Evolutionary conservation across 2,113 vertebrate species (phyloP).

Genomic region (Glareola pratincola): DNA sequence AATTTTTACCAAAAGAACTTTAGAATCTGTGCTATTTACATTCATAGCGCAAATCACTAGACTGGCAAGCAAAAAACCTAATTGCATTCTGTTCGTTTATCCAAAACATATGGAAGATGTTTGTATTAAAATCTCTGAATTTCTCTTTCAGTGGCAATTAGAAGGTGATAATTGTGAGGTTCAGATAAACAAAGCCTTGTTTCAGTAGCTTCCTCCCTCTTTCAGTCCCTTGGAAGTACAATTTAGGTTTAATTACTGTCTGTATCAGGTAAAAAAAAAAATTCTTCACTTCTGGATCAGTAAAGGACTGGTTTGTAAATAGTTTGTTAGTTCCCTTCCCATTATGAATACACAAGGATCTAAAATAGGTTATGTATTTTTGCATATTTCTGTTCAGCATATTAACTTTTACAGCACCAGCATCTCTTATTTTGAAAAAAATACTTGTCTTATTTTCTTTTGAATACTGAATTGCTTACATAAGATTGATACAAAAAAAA

Average conservation of each 20-base stretch:
- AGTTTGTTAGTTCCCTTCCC: background rate
- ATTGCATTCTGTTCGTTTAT: background rate
- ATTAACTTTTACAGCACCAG: background rate
- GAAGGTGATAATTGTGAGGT: background rate
- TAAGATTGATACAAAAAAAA: background rate
- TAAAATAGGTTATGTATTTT: background rate
- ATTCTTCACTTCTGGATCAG: background rate
- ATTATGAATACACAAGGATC: background rate
- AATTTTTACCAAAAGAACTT: background rate
- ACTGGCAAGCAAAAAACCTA: background rate
- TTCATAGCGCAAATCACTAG: background rate
- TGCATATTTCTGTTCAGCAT: background rate
- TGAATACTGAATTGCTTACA: background rate
- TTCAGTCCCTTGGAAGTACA: background rate
- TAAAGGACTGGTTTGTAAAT: background rate
- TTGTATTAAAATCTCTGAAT: background rate
- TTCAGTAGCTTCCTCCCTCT: background rate
- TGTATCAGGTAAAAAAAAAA: background rate
- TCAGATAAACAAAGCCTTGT: background rate
- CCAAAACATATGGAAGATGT: background rate
- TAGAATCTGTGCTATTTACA: background rate
- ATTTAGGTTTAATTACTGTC: background rate
- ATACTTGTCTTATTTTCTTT: background rate
- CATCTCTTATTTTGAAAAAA: background rate
- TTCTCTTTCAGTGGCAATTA: background rate